Evolutionary conservation across 2,888 invertebrate genomes (phyloP), one percentile per base, ranked within the genome.

Genomic region (Acanthococcus lagerstroemiae): DNA sequence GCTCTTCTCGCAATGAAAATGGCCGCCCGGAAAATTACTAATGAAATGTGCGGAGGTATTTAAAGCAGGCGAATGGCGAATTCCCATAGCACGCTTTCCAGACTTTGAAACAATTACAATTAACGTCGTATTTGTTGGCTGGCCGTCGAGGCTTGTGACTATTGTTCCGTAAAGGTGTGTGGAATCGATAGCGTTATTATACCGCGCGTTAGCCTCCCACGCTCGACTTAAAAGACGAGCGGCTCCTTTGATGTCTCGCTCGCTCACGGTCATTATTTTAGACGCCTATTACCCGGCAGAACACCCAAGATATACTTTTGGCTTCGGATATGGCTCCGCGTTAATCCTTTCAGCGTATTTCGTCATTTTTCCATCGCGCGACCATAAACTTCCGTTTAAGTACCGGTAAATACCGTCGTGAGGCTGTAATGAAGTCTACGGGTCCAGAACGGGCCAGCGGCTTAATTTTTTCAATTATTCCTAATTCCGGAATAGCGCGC

Each of bases 191-290:
- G 63, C 63, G 37, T 54, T 54, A 54, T 63, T 63, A 63, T 63
- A 54, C 24, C 52, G 45, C 63, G 52, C 63, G 52, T 37, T 30
- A 63, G 54, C 63, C 63, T 63, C 63, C 63, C 63, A 63, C 63
- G 63, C 63, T 63, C 63, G 63, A 63, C 24, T 63, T 54, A 54
- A 54, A 63, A 63, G 63, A 63, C 63, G 48, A 25, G 22, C 63
- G 63, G 63, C 54, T 52, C 44, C 63, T 63, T 63, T 63, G 63
- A 63, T 63, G 56, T 66, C 66, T 56, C 24, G 56, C 66, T 25
- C 56, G 50, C 55, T 65, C 55, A 55, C 44, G 66, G 66, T 66
- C 66, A 66, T 66, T 66, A 66, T 66, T 66, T 66, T 56, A 66
- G 66, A 66, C 66, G 66, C 66, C 66, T 66, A 66, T 66, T 66